These are phyloP conservation scores for Leptogaster cylindrica DNA, from an alignment of 2,888 invertebrate species.

Conservation along the genomic window DNA sequence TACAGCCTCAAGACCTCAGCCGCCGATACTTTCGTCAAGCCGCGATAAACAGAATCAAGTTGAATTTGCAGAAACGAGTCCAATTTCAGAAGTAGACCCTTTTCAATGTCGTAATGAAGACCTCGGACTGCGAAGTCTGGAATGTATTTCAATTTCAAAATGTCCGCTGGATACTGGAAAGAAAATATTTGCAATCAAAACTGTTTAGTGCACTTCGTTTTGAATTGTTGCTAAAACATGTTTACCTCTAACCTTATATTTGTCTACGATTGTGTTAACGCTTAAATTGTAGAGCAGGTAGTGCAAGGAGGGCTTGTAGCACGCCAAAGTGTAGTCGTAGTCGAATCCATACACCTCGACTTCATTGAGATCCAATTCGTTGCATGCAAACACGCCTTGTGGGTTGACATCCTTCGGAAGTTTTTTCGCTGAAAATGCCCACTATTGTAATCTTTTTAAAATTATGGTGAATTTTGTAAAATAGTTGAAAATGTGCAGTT, in stretches of 20 bases:
- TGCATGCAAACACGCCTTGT: conserved; percentile 92
- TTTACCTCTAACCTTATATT: conserved; percentile 74
- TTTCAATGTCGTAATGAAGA: conserved; percentile 97
- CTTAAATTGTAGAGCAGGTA: conserved; percentile 90
- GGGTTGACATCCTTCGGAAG: conserved; percentile 85
- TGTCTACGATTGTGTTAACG: conserved; percentile 82
- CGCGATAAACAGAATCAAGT: conserved; percentile 82
- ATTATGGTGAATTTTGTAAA: no score
- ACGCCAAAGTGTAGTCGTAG: conserved; percentile 97
- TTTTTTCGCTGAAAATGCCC: conserved; percentile 77
- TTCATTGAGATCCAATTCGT: conserved; percentile 89
- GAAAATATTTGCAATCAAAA: no score
- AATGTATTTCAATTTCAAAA: conserved; percentile 81
- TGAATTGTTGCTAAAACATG: not conserved
- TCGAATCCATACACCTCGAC: conserved; percentile 97
- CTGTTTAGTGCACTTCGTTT: not conserved
- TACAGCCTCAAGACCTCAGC: conserved; percentile 86
- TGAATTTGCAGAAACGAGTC: conserved; percentile 98
- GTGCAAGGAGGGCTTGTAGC: conserved; percentile 89
- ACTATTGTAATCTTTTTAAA: no score
- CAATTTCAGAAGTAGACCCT: conserved; percentile 89
- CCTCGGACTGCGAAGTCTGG: conserved; percentile 96
- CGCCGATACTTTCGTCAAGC: conserved; percentile 78
- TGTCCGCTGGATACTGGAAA: conserved; percentile 85
- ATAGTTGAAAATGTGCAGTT: no score